Conservation (phyloP, 2,797 vertebrate genomes). For the Trachurus trachurus region DNA sequence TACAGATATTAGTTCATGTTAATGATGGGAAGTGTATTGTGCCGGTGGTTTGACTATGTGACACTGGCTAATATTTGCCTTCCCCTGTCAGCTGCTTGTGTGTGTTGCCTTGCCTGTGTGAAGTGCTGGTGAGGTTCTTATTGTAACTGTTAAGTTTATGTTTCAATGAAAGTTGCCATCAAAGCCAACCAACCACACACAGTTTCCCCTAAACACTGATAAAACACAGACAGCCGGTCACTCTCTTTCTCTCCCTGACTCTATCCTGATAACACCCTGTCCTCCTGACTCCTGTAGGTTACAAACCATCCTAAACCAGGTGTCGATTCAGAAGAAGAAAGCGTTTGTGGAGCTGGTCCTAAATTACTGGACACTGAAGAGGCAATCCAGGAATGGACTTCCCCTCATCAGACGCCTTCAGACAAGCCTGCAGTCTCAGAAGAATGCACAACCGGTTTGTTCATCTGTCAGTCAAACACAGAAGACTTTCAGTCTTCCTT, state of each 20-base stretch:
- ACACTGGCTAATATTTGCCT: conserved; percentile 6
- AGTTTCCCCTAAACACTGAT: neutral
- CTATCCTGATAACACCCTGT: neutral
- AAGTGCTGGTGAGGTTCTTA: neutral
- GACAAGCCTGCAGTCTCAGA: conserved; percentile 93
- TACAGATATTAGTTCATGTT: conserved; percentile 69
- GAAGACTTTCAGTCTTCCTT: conserved; percentile 51
- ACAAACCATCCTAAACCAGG: conserved; percentile 96
- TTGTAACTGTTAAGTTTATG: neutral
- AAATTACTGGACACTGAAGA: conserved; percentile 97
- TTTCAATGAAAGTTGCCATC: neutral
- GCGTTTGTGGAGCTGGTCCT: conserved; percentile 95
- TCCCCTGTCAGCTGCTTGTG: neutral
- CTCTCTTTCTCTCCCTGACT: neutral
- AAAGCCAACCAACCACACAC: neutral
- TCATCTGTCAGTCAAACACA: conserved; percentile 67
- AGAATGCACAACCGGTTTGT: conserved; percentile 92
- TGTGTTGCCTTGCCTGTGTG: neutral
- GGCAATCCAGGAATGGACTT: conserved; percentile 94
- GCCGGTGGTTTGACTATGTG: neutral
- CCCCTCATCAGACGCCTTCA: conserved; percentile 95
- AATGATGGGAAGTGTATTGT: neutral
- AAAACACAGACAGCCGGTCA: neutral
- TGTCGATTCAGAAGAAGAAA: conserved; percentile 96
- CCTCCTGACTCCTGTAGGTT: conserved; percentile 83